Evolutionary conservation across 2,113 vertebrate species (phyloP), one percentile per base, ranked within the genome.

Genomic region (Ovibos moschatus): DNA sequence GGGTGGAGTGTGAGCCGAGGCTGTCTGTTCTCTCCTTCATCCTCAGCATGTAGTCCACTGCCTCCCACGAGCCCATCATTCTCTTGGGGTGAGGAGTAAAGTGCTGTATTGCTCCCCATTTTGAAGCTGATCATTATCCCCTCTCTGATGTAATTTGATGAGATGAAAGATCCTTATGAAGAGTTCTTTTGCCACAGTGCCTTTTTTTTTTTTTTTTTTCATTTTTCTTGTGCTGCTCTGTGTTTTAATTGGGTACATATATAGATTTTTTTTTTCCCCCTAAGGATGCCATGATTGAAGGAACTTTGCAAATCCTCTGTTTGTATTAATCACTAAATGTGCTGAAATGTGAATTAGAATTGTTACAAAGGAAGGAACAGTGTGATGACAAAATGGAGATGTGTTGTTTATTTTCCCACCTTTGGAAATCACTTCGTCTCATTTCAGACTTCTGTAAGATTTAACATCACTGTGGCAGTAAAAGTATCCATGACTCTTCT

Each of bases 241-340:
- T 58, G 45, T 47, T 36, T 71, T 36, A 40, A 25, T 25, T 43
- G 51, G 45, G 53, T 9, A 6, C 5, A 13, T 15, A 15, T 40
- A 12, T 10, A 51, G 40, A 50, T n/a, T 76, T 78, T 81, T 83
- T 43, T 43, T 33, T 9, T 1, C 5, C 3, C 81, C 3, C 81
- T 40, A 67, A 15, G 57, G 9, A n/a, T 81, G 17, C 40, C 53
- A 2, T 74, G 51, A 74, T 47, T 40, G 76, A 78, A 27, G 55
- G 88, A 45, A 17, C 58, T 53, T 45, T 67, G 74, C 23, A 86
- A 17, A 40, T 71, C 45, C 43, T 47, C 51, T 51, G 0, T 57
- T 92, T 96, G 90, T 85, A n/a, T 83, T 79, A 45, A 47, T 86
- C 60, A 27, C 47, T 85, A 64, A 62, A 45, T 87, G 13, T 90